These are phyloP conservation scores for Galeruca laticollis DNA, from an alignment of 2,888 invertebrate genomes.

Conservation along the genomic window DNA sequence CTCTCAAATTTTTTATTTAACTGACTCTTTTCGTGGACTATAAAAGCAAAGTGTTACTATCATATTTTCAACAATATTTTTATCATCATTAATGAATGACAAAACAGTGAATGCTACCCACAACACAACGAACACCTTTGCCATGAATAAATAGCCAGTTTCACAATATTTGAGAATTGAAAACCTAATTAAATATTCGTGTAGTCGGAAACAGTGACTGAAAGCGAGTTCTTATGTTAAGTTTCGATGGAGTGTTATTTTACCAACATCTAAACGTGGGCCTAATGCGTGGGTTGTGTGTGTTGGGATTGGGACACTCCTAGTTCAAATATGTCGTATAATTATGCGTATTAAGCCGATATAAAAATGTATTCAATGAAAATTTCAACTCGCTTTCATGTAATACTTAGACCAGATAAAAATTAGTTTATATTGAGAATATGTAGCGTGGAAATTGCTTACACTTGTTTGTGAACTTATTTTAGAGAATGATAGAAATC, in stretches of 20 bases:
- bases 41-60: too few species aligned
- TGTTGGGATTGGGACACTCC: slow-evolving; percentile 56
- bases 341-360: slow-evolving; percentile 56
- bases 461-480: too few species aligned
- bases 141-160: slow-evolving; percentile 45
- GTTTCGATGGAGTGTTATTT: slow-evolving; percentile 53
- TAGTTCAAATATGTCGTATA: slow-evolving; percentile 58
- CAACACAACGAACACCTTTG: slow-evolving; percentile 34
- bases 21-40: too few species aligned
- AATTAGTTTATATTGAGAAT: neutral
- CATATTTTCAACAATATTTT: too few species aligned
- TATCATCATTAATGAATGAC: too few species aligned
- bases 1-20: too few species aligned
- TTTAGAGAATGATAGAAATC: too few species aligned
- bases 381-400: slow-evolving; percentile 28
- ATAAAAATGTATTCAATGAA: slow-evolving; percentile 43
- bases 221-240: slow-evolving; percentile 46
- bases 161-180: slow-evolving; percentile 56
- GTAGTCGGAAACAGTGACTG: slow-evolving; percentile 45
- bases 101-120: slow-evolving; percentile 26
- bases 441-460: too few species aligned
- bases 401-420: slow-evolving; percentile 15
- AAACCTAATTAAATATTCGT: slow-evolving; percentile 56
- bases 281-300: slow-evolving; percentile 54
- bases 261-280: slow-evolving; percentile 54